phyloP scores from a whole-genome alignment of 2,888 invertebrate genomes.

The Caenorhabditis sinica region DNA sequence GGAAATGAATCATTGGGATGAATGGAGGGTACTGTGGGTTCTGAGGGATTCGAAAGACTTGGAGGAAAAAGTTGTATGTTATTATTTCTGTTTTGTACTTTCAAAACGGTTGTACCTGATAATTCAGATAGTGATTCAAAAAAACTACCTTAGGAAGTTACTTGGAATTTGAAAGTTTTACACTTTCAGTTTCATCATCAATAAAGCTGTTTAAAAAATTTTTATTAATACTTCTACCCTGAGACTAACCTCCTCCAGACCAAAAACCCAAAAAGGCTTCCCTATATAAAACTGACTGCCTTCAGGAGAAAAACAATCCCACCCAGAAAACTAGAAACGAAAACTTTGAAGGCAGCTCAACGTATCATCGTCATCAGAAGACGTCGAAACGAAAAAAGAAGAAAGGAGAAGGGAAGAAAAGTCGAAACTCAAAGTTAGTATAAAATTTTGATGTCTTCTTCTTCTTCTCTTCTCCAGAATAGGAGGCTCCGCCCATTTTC shows the following conservation, averaged over 20 bases:
- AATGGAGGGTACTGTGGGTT: not conserved
- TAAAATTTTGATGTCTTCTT: conserved; percentile 61
- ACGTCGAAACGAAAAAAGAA: not conserved
- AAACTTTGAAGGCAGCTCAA: conserved; percentile 16
- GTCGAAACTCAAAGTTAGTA: conserved; percentile 55
- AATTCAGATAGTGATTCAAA: no score
- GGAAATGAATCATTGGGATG: conserved; percentile 6
- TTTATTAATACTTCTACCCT: no score
- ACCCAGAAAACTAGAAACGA: not conserved
- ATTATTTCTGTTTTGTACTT: no score
- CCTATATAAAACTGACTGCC: not conserved
- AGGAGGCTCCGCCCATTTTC: conserved; percentile 11
- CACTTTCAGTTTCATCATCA: no score
- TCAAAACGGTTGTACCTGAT: no score
- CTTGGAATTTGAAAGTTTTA: no score
- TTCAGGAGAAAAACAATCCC: conserved; percentile 1
- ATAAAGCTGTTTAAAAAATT: no score
- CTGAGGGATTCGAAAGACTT: not conserved
- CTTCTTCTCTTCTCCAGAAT: not conserved
- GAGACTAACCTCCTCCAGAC: no score
- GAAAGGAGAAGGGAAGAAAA: conserved; percentile 18
- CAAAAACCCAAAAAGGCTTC: not conserved
- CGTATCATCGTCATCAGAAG: conserved; percentile 34
- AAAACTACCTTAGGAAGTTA: no score
- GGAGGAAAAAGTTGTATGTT: not conserved